These are phyloP conservation scores for Acrocephalus scirpaceus DNA, from an alignment of 2,797 vertebrate genomes.

Conservation along the genomic window DNA sequence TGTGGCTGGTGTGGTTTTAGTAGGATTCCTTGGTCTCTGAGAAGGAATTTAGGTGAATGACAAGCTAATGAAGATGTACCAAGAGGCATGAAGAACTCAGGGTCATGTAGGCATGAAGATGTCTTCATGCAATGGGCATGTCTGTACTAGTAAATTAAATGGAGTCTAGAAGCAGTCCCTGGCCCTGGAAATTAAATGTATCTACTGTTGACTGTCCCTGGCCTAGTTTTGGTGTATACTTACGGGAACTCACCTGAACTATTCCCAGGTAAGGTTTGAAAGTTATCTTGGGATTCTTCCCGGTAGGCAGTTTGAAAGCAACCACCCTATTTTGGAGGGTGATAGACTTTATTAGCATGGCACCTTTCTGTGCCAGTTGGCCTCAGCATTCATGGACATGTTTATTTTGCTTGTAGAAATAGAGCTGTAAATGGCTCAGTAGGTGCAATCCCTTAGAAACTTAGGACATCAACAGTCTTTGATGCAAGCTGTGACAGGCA, in stretches of 20 bases:
- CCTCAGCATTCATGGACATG: not conserved
- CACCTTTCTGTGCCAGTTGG: constrained; percentile 17
- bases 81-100: not conserved
- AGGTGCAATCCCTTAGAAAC: not conserved
- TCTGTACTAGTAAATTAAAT: not conserved
- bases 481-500: not conserved
- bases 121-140: not conserved
- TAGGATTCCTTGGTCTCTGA: not conserved
- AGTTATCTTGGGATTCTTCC: not conserved
- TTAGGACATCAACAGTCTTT: not conserved
- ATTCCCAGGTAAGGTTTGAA: not conserved
- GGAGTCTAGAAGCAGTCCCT: not conserved
- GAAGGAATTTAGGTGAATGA: not conserved
- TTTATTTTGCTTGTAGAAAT: constrained; percentile 35
- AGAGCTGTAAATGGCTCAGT: not conserved
- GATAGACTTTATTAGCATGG: not conserved
- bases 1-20: not conserved
- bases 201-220: not conserved
- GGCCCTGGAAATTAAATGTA: not conserved
- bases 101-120: not conserved
- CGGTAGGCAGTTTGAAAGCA: not conserved
- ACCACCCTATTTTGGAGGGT: not conserved
- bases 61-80: not conserved
- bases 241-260: not conserved
- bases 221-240: not conserved